A percentile compares a stretch with the other conserved stretches of the same genome.
phyloP scores from a whole-genome alignment of 1,140 invertebrate genomes.

The Cydia amplana region DNA sequence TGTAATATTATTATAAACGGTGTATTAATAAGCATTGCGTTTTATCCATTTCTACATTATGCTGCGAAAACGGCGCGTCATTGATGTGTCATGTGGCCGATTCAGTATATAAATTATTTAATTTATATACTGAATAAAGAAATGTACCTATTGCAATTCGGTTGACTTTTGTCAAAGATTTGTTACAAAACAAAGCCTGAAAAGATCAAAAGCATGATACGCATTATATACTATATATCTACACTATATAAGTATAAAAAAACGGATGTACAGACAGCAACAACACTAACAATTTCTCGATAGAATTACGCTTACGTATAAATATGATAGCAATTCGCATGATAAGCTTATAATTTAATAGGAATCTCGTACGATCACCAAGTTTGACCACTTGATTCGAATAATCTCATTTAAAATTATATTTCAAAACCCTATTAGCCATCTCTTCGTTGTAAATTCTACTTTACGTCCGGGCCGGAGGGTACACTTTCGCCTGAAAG shows the following conservation, averaged over 20 bases:
- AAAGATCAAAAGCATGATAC: neutral
- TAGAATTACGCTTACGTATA: slow-evolving; percentile 33
- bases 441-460: slow-evolving; percentile 11
- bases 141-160: neutral
- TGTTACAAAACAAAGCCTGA: neutral
- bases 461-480: neutral
- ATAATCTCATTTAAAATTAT: slow-evolving; percentile 49
- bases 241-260: slow-evolving; percentile 23
- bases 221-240: neutral
- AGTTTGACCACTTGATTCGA: slow-evolving; percentile 41
- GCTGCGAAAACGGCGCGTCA: too few relatives aligned
- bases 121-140: too few relatives aligned
- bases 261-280: slow-evolving; percentile 16
- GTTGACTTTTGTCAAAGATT: neutral
- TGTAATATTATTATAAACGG: too few relatives aligned
- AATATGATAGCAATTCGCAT: slow-evolving; percentile 42
- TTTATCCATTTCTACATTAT: too few relatives aligned
- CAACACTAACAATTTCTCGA: slow-evolving; percentile 1
- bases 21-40: too few relatives aligned
- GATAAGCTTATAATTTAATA: slow-evolving; percentile 53
- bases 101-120: too few relatives aligned
- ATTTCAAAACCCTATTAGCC: neutral
- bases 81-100: too few relatives aligned
- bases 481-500: neutral
- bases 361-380: slow-evolving; percentile 63